phyloP scores from a whole-genome alignment of 2,113 vertebrate genomes.

The Todiramphus saurophagus region DNA sequence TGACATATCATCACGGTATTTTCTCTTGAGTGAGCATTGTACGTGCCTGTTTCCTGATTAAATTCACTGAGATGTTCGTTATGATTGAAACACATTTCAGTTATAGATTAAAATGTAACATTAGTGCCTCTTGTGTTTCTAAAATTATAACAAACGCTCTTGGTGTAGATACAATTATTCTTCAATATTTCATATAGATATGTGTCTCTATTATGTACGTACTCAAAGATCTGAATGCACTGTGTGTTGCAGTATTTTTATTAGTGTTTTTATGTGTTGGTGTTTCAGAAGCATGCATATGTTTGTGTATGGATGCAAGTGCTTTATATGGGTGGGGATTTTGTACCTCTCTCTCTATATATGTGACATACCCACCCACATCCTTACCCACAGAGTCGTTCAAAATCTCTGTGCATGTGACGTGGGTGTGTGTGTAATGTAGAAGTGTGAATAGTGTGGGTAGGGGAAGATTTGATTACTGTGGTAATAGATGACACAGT shows the following conservation, averaged over 20 bases:
- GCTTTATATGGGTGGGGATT: conserved; percentile 44
- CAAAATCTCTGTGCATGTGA: conserved; percentile 62
- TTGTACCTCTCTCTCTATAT: conserved; percentile 45
- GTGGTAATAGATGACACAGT: conserved; percentile 59
- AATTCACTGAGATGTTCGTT: not conserved
- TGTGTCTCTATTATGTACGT: not conserved
- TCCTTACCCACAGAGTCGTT: conserved; percentile 51
- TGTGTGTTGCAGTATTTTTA: conserved; percentile 7
- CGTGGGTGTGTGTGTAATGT: conserved; percentile 66
- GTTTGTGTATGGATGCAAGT: conserved; percentile 48
- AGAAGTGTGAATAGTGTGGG: conserved; percentile 61
- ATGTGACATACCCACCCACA: conserved; percentile 59
- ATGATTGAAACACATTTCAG: not conserved
- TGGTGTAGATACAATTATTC: not conserved
- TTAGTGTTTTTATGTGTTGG: conserved; percentile 19
- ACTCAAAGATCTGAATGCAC: not conserved
- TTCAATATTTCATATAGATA: not conserved
- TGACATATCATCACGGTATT: not conserved
- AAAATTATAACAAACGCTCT: not conserved
- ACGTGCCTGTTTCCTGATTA: not conserved
- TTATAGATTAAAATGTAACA: not conserved
- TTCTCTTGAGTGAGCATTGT: not conserved
- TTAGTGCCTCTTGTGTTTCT: not conserved
- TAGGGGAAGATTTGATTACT: conserved; percentile 43
- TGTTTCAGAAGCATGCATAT: conserved; percentile 45